These are phyloP conservation scores for Prietella phreatophila DNA, from an alignment of 2,113 vertebrate species.

Conservation along the genomic window DNA sequence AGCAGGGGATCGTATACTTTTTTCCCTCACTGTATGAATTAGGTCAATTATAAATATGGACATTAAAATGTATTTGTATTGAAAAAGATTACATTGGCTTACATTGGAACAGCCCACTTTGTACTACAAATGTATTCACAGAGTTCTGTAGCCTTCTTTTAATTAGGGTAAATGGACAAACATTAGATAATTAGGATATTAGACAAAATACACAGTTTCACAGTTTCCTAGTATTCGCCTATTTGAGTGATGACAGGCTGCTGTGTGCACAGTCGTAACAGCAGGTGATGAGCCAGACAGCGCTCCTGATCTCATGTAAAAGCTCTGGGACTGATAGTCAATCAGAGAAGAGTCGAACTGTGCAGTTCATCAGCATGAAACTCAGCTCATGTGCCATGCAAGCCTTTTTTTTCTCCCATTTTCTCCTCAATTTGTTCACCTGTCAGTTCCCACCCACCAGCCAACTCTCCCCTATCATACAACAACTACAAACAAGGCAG, in stretches of 20 bases:
- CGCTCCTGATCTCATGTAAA: neutral
- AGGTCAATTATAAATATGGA: neutral
- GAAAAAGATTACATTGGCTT: neutral
- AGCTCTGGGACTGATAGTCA: neutral
- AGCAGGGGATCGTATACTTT: too few relatives aligned
- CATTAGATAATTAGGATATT: neutral
- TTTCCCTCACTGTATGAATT: too few relatives aligned
- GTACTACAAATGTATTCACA: neutral
- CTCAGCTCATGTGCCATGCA: neutral
- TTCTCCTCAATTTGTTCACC: neutral
- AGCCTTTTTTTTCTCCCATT: neutral
- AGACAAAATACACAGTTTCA: neutral
- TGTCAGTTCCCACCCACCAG: neutral
- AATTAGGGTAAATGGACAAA: neutral
- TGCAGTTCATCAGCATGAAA: constrained; percentile 10
- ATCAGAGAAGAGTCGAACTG: neutral
- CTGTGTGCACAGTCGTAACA: neutral
- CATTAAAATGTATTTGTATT: neutral
- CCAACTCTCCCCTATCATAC: neutral
- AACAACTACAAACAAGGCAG: neutral
- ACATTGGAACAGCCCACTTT: neutral
- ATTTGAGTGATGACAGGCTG: neutral
- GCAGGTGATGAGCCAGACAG: neutral
- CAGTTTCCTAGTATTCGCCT: neutral
- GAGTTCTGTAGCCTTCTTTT: neutral